Evolutionary conservation across 2,113 vertebrate species (phyloP).

Genomic region (Anguilla rostrata): DNA sequence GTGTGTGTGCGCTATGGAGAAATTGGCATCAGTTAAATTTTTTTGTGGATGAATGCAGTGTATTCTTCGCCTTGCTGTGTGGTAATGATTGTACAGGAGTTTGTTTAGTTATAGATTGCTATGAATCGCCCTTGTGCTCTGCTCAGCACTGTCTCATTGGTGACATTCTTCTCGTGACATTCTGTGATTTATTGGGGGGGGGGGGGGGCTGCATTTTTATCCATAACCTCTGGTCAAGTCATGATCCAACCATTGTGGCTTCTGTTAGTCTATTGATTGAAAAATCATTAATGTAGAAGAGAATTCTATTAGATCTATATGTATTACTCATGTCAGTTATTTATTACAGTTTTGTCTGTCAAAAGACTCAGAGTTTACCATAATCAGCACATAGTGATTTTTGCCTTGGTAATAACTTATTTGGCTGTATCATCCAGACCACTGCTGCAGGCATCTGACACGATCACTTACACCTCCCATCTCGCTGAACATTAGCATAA

Average conservation of each 20-base stretch:
- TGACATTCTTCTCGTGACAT: constrained; percentile 21
- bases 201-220: neutral
- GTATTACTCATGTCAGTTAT: neutral
- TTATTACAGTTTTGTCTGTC: constrained; percentile 16
- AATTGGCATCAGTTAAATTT: constrained; percentile 7
- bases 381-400: neutral
- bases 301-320: constrained; percentile 9
- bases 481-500: neutral
- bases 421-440: neutral
- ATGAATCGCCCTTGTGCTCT: neutral
- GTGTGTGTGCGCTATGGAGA: neutral
- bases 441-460: neutral
- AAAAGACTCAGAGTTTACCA: constrained; percentile 6
- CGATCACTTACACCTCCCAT: neutral
- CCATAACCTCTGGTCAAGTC: constrained; percentile 9
- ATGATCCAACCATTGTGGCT: neutral
- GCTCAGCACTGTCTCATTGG: constrained; percentile 4
- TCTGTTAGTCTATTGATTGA: neutral
- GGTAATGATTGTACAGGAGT: neutral
- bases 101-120: neutral
- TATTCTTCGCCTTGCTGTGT: constrained; percentile 52
- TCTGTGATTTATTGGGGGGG: constrained; percentile 4
- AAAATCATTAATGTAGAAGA: constrained; percentile 3
- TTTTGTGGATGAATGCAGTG: constrained; percentile 46
- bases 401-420: neutral